Conservation (phyloP, 2,888 invertebrate species). For the Drosophila fungiperda region DNA sequence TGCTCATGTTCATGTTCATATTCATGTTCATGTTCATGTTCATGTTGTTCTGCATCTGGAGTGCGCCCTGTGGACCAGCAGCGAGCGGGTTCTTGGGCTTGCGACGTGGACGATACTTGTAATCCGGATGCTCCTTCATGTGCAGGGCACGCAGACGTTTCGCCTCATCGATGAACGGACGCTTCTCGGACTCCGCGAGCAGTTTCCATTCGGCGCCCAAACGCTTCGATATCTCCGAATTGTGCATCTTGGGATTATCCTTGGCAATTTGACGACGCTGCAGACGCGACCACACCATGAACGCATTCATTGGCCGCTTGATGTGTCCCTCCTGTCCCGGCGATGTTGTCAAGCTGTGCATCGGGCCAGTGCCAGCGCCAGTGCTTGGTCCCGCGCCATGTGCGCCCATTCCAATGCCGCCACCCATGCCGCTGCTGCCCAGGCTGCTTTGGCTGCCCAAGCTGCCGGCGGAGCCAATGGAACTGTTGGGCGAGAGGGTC, state of each 20-base stretch:
- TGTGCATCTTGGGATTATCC: conserved; percentile 97
- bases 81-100: conserved; percentile 91
- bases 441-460: conserved; percentile 69
- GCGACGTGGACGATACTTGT: conserved; percentile 94
- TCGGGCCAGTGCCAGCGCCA: conserved; percentile 41
- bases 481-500: conserved; percentile 83
- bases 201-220: conserved; percentile 97
- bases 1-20: conserved; percentile 58
- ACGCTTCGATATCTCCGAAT: conserved; percentile 95
- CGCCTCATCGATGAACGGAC: conserved; percentile 98
- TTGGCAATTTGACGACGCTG: conserved; percentile 96
- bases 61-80: conserved; percentile 77
- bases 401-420: conserved; percentile 53
- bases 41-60: conserved; percentile 81
- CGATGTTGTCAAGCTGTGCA: conserved; percentile 81
- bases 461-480: conserved; percentile 78
- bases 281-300: conserved; percentile 97
- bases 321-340: conserved; percentile 90
- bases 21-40: conserved; percentile 52
- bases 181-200: conserved; percentile 93
- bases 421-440: conserved; percentile 73
- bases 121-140: conserved; percentile 96
- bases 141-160: conserved; percentile 94
- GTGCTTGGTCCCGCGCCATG: conserved; percentile 38
- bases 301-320: conserved; percentile 98